Conservation (phyloP, 2,113 vertebrate genomes). For the Entomyzon cyanotis region DNA sequence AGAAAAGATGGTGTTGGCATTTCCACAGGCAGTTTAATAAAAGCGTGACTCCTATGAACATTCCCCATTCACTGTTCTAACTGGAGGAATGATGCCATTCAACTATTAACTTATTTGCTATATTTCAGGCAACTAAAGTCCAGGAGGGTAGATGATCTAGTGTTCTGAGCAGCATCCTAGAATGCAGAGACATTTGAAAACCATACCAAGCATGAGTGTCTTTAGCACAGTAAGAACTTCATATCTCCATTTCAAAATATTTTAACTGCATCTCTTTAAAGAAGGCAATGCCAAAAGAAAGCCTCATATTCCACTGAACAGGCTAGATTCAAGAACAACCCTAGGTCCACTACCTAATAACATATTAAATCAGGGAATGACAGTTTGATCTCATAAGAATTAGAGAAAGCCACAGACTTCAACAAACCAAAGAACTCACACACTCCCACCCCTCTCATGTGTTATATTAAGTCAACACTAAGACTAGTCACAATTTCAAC, state of each 20-base stretch:
- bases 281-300: not conserved
- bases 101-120: not conserved
- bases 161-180: not conserved
- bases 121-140: not conserved
- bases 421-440: not conserved
- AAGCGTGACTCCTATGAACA: not conserved
- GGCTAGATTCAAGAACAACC: not conserved
- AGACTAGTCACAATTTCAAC: not conserved
- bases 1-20: not conserved
- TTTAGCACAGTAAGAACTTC: not conserved
- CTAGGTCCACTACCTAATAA: not conserved
- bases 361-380: not conserved
- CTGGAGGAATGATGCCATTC: not conserved
- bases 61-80: not conserved
- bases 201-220: not conserved
- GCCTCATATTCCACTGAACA: not conserved
- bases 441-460: fast-evolving
- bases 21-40: not conserved
- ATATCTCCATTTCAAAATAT: not conserved
- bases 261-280: not conserved
- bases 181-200: not conserved
- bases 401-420: not conserved
- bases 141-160: not conserved
- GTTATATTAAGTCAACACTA: not conserved
- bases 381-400: not conserved